Percentiles rank a stretch among this genome's conserved stretches.
Evolutionary conservation across 1,140 invertebrate species (phyloP).

Genomic region (Daktulosphaira vitifoliae): DNA sequence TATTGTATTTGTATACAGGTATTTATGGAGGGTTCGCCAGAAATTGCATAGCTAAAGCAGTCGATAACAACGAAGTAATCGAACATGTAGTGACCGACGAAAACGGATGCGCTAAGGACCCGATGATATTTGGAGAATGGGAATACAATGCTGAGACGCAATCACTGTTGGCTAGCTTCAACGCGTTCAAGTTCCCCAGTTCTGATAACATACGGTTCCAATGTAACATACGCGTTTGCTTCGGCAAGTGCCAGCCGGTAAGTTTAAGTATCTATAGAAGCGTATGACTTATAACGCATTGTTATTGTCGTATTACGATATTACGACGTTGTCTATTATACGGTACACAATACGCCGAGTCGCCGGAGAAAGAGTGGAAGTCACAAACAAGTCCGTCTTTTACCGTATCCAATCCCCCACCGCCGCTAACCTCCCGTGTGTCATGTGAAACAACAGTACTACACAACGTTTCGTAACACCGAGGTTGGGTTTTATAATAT

Average conservation of each 20-base stretch:
- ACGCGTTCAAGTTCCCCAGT: conserved; percentile 92
- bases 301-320: neutral
- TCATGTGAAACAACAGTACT: too few relatives aligned
- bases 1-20: too few relatives aligned
- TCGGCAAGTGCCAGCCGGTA: conserved; percentile 88
- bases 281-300: too few relatives aligned
- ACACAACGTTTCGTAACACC: too few relatives aligned
- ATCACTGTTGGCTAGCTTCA: conserved; percentile 75
- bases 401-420: too few relatives aligned
- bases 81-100: conserved; percentile 89
- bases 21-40: conserved; percentile 91
- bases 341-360: too few relatives aligned
- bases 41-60: conserved; percentile 85
- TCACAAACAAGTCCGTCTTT: too few relatives aligned
- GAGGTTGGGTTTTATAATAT: neutral
- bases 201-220: conserved; percentile 92
- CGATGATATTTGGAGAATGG: conserved; percentile 88
- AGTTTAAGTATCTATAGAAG: too few relatives aligned
- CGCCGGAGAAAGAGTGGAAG: too few relatives aligned
- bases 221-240: conserved; percentile 90
- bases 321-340: too few relatives aligned
- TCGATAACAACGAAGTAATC: conserved; percentile 78
- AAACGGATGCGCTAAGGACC: conserved; percentile 86
- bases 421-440: too few relatives aligned
- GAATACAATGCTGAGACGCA: conserved; percentile 74